Evolutionary conservation across 2,888 invertebrate species (phyloP).

Genomic region (Synergus umbraculus): DNA sequence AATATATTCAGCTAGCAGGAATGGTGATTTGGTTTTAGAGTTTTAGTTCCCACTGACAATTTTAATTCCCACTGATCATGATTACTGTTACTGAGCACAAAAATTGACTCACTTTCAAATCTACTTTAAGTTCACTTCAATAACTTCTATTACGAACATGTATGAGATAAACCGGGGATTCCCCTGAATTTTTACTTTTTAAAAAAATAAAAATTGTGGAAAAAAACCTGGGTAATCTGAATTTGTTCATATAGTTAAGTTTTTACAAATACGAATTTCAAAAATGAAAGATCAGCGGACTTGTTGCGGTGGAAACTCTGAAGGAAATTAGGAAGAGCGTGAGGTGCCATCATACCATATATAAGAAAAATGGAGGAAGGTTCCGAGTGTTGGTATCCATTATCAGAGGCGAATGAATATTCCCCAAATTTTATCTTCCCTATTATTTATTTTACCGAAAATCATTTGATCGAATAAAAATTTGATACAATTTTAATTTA

Average conservation of each 20-base stretch:
- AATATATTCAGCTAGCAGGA: slow-evolving; percentile 45
- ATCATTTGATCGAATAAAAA: no score
- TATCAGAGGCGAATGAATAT: no score
- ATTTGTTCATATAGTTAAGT: no score
- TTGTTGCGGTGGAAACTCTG: slow-evolving; percentile 46
- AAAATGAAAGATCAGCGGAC: slow-evolving; percentile 11
- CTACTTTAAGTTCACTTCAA: slow-evolving; percentile 29
- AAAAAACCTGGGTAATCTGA: no score
- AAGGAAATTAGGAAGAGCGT: slow-evolving; percentile 69
- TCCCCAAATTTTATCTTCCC: no score
- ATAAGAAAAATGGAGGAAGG: slow-evolving; percentile 72
- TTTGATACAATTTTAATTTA: no score
- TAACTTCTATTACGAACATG: no score
- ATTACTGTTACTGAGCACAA: neutral
- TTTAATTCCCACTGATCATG: slow-evolving; percentile 33
- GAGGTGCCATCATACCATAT: slow-evolving; percentile 78
- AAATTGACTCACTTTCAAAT: slow-evolving; percentile 1
- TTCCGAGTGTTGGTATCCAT: slow-evolving; percentile 71
- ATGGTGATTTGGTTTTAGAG: slow-evolving; percentile 45
- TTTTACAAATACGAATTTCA: neutral
- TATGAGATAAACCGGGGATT: no score
- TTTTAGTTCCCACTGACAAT: no score
- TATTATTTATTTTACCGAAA: no score
- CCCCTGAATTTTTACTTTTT: no score
- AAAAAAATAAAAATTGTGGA: no score